Percentiles rank a stretch among this genome's conserved stretches.
These are phyloP conservation scores for Catocala nupta DNA, from an alignment of 2,888 invertebrate species.

Conservation along the genomic window DNA sequence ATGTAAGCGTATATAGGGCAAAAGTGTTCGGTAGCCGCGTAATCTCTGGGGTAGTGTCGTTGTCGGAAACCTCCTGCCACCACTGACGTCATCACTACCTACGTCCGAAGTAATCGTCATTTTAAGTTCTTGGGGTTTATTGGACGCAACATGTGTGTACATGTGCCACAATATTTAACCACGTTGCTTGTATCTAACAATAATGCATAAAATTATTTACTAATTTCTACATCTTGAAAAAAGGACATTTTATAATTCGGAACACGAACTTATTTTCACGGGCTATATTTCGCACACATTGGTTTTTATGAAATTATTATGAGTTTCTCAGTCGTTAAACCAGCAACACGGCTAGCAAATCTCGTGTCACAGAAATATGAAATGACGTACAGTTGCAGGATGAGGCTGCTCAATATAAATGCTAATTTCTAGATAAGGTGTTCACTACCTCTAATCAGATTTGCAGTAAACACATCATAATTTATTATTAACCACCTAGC, in stretches of 20 bases:
- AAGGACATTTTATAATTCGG: background rate
- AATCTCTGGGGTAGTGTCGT: constrained; percentile 46
- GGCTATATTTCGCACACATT: constrained; percentile 1
- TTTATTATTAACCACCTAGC: background rate
- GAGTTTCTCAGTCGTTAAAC: constrained; percentile 12
- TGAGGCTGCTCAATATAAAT: constrained; percentile 76
- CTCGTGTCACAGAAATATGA: constrained; percentile 36
- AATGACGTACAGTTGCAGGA: constrained; percentile 53
- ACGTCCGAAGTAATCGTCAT: background rate
- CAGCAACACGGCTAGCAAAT: constrained; percentile 44
- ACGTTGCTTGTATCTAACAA: too few relatives aligned
- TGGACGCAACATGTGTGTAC: background rate
- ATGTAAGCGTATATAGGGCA: constrained; percentile 5
- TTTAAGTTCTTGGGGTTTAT: background rate
- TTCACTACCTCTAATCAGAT: constrained; percentile 37
- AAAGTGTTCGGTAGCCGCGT: constrained; percentile 62
- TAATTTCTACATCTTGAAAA: background rate
- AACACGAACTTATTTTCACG: background rate
- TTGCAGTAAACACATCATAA: constrained; percentile 18
- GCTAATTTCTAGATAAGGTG: constrained; percentile 72
- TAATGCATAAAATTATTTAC: too few relatives aligned
- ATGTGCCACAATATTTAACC: background rate
- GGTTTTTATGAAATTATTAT: constrained; percentile 9
- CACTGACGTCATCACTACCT: constrained; percentile 55
- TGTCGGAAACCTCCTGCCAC: constrained; percentile 30